Evolutionary conservation across 2,888 invertebrate genomes (phyloP), one percentile per base, ranked within the genome.

Genomic region (Lobophora halterata): DNA sequence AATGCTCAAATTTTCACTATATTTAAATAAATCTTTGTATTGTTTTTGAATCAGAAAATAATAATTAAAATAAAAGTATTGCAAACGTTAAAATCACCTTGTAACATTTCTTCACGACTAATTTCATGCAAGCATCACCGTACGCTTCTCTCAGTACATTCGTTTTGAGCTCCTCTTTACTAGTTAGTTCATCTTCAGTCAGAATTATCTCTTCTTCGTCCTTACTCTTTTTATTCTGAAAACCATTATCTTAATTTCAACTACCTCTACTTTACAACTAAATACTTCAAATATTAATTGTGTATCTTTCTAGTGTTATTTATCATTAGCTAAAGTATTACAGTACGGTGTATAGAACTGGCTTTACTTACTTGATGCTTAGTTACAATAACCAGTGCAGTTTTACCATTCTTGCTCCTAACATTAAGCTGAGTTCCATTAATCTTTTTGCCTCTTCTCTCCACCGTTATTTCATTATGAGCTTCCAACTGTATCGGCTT

Each of bases 31-130:
- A n/a, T n/a, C n/a, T n/a, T n/a, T n/a, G n/a, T n/a, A n/a, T n/a
- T n/a, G n/a, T n/a, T n/a, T n/a, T n/a, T n/a, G n/a, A n/a, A n/a
- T n/a, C n/a, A n/a, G n/a, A n/a, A n/a, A n/a, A n/a, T n/a, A n/a
- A n/a, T n/a, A n/a, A n/a, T n/a, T n/a, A n/a, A n/a, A n/a, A n/a
- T n/a, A n/a, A n/a, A n/a, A n/a, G n/a, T 9, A 17, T 13, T 16
- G n/a, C 3, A 11, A 16, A n/a, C n/a, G 8, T 25, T 16, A 9
- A n/a, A 17, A 38, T 49, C 54, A 72, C 75, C 62, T 56, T 65
- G 9, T 53, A 64, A 50, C 82, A 82, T 52, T 76, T 81, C 26
- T 47, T 68, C 1, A 79, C 26, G 1, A 78, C 73, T 0, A 77
- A 41, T 52, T 67, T 75, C 18, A 70, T 34, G 17, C 82, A 82